Percentiles rank a stretch among this genome's conserved stretches.
Evolutionary conservation across 2,888 invertebrate species (phyloP).

Genomic region (Drosophila mimica): DNA sequence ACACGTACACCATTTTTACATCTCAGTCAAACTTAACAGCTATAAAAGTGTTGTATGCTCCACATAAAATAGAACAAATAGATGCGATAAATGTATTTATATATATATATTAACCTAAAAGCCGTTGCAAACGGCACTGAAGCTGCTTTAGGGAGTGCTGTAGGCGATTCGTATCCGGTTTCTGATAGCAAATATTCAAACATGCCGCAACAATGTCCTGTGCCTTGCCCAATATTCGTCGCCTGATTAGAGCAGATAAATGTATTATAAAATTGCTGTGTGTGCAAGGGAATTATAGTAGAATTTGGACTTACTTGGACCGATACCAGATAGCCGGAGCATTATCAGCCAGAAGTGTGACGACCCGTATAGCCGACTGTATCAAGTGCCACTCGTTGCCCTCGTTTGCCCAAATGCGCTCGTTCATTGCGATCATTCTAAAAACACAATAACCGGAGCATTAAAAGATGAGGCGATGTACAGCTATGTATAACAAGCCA

Average conservation of each 20-base stretch:
- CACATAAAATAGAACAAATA: constrained; percentile 27
- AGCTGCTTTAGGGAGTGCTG: constrained; percentile 86
- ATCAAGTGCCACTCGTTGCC: constrained; percentile 94
- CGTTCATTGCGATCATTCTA: constrained; percentile 92
- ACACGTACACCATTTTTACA: constrained; percentile 59
- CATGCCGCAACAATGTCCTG: constrained; percentile 91
- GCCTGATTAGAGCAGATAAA: constrained; percentile 84
- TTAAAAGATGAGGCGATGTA: too few relatives aligned
- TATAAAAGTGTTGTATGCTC: constrained; percentile 42
- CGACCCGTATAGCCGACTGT: constrained; percentile 90
- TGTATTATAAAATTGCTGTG: neutral
- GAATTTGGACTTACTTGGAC: constrained; percentile 75
- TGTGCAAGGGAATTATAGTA: too few relatives aligned
- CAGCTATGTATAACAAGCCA: neutral
- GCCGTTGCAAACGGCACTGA: constrained; percentile 83
- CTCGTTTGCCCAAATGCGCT: constrained; percentile 93
- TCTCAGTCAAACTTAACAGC: constrained; percentile 74
- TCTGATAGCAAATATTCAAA: constrained; percentile 91
- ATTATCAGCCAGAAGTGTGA: constrained; percentile 89
- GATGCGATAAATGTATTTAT: constrained; percentile 25
- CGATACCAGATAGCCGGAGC: constrained; percentile 87
- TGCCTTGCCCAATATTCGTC: constrained; percentile 89
- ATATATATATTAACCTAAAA: constrained; percentile 49
- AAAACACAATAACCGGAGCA: neutral
- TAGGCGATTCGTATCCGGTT: constrained; percentile 88